Percentiles rank a stretch among this genome's conserved stretches.
Conservation (phyloP, 2,888 invertebrate species). For the Callyntrura guangdongensis region DNA sequence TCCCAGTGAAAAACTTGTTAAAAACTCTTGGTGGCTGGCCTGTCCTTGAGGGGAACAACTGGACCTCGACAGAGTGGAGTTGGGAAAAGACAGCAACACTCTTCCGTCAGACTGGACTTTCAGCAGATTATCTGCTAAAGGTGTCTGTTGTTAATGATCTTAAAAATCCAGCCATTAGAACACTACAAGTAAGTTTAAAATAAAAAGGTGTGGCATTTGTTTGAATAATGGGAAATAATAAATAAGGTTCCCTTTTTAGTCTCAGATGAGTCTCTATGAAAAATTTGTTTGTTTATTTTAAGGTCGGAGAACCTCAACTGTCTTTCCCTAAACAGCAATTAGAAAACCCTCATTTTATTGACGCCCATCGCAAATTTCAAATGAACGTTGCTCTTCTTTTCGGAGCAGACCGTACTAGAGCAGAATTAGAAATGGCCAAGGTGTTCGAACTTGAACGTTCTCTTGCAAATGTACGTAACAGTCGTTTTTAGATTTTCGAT, state of each 20-base stretch:
- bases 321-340: conserved; percentile 85
- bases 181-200: conserved; percentile 91
- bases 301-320: conserved; percentile 86
- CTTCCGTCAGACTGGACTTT: conserved; percentile 92
- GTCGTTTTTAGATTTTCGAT: too few relatives aligned
- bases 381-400: conserved; percentile 92
- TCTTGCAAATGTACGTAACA: conserved; percentile 93
- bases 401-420: conserved; percentile 91
- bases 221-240: conserved; percentile 3
- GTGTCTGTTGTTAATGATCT: conserved; percentile 95
- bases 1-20: conserved; percentile 86
- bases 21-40: conserved; percentile 87
- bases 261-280: too few relatives aligned
- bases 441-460: conserved; percentile 95
- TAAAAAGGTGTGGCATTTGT: not conserved
- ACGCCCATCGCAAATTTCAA: conserved; percentile 94
- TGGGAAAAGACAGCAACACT: conserved; percentile 94
- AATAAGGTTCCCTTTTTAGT: too few relatives aligned
- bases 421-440: conserved; percentile 90
- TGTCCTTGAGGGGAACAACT: conserved; percentile 85
- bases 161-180: conserved; percentile 93
- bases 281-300: conserved; percentile 8
- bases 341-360: conserved; percentile 87
- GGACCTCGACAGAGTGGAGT: conserved; percentile 85
- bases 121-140: conserved; percentile 95